These are phyloP conservation scores for Poecilia velifera DNA, from an alignment of 2,797 vertebrate genomes.

Conservation along the genomic window DNA sequence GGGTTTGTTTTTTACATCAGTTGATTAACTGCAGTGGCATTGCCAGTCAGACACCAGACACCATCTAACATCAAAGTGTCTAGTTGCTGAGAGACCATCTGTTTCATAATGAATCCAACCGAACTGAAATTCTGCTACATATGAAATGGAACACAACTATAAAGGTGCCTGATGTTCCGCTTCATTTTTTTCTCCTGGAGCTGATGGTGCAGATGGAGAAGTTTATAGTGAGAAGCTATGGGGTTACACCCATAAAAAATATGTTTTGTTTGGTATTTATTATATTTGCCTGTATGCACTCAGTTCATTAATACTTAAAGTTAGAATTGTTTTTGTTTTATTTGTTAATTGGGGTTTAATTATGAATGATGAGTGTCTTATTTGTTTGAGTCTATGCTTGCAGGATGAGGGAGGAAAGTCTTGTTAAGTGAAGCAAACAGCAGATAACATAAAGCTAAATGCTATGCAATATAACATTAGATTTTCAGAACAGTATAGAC, in stretches of 20 bases:
- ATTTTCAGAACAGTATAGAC: not conserved
- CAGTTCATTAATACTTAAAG: not conserved
- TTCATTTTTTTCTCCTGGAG: slow-evolving; percentile 22
- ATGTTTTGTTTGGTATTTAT: slow-evolving; percentile 9
- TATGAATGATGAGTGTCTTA: not conserved
- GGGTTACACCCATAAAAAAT: slow-evolving; percentile 16
- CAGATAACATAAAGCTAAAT: not conserved
- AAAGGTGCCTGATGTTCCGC: slow-evolving; percentile 23
- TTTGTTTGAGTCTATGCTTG: not conserved
- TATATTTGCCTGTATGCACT: slow-evolving; percentile 1
- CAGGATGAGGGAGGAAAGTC: not conserved
- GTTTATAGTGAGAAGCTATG: slow-evolving; percentile 9
- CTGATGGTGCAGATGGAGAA: slow-evolving; percentile 37
- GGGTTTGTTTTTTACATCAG: slow-evolving; percentile 57
- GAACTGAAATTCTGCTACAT: slow-evolving; percentile 63
- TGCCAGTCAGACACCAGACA: slow-evolving; percentile 68
- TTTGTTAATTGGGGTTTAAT: not conserved
- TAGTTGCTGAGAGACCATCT: slow-evolving; percentile 73
- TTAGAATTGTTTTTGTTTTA: not conserved
- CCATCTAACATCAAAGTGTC: slow-evolving; percentile 76
- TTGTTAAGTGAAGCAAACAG: not conserved
- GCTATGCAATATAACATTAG: not conserved
- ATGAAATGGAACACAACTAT: slow-evolving; percentile 67
- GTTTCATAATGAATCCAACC: slow-evolving; percentile 69
- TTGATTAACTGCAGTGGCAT: slow-evolving; percentile 65